phyloP scores from a whole-genome alignment of 2,797 vertebrate genomes.

The Chlorospingus semifuscus region DNA sequence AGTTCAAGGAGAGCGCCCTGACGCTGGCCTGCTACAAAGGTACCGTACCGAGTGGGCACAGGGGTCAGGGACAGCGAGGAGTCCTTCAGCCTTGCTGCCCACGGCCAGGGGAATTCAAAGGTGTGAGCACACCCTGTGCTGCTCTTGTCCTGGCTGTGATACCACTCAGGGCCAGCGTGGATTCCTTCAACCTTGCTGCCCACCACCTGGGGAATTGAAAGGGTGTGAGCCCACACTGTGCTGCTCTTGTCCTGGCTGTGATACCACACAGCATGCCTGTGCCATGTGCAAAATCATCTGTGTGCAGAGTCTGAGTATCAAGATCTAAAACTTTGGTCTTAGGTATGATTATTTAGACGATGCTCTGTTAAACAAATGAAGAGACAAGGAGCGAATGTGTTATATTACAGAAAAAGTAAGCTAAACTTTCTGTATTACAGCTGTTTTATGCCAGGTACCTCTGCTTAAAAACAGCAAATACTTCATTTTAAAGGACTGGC shows the following conservation, averaged over 20 bases:
- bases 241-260: neutral
- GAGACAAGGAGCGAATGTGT: neutral
- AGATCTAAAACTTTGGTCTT: neutral
- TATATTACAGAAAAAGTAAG: neutral
- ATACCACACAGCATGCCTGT: rapidly evolving
- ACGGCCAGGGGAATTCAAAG: rapidly evolving
- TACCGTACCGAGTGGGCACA: rapidly evolving
- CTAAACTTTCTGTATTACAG: neutral
- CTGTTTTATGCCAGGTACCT: neutral
- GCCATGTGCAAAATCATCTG: rapidly evolving
- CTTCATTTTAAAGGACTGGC: neutral
- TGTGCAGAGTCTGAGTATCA: too few species aligned
- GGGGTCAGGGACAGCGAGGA: rapidly evolving
- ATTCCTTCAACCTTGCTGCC: rapidly evolving
- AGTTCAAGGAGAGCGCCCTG: slow-evolving; percentile 84
- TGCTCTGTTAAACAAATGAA: neutral
- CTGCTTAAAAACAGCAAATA: neutral
- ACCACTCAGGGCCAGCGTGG: rapidly evolving
- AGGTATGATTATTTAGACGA: rapidly evolving
- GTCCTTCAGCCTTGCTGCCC: rapidly evolving
- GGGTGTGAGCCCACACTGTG: rapidly evolving
- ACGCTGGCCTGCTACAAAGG: slow-evolving; percentile 85
- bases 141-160: neutral
- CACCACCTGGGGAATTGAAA: rapidly evolving
- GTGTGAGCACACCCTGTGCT: rapidly evolving